phyloP scores from a whole-genome alignment of 92 coral and sea anemone genomes.

The Phymanthus crucifer region DNA sequence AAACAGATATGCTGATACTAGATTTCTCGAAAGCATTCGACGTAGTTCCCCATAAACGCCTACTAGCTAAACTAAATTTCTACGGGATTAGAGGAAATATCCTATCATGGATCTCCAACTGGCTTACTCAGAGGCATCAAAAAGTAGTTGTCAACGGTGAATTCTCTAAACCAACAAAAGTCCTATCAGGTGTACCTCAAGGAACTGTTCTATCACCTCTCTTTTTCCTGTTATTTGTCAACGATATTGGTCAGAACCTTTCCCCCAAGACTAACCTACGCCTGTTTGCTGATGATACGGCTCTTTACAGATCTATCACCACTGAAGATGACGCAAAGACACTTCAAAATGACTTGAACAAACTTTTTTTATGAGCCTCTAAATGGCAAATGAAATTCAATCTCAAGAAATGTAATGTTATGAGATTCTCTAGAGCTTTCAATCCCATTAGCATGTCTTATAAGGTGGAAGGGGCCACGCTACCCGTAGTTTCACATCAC shows the following conservation, averaged over 20 bases:
- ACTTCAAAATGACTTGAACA: conserved; percentile 30
- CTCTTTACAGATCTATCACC: not conserved
- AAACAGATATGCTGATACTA: conserved; percentile 9
- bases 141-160: no score
- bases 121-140: no score
- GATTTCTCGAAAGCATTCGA: conserved; percentile 22
- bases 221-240: conserved; percentile 28
- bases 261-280: conserved; percentile 19
- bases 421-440: no score
- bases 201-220: conserved; percentile 23
- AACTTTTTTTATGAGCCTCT: conserved; percentile 22
- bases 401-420: conserved; percentile 18
- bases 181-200: conserved; percentile 23
- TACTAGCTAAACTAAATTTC: conserved; percentile 9
- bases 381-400: conserved; percentile 36
- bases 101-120: conserved; percentile 11
- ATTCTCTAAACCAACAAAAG: no score
- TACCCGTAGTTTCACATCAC: no score
- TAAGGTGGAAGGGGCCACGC: no score
- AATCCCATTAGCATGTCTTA: no score
- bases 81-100: conserved; percentile 7
- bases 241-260: conserved; percentile 11
- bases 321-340: conserved; percentile 12
- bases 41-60: conserved; percentile 19
- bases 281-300: conserved; percentile 27